Percentiles rank a stretch among this genome's conserved stretches.
phyloP scores from a whole-genome alignment of 2,113 vertebrate genomes.

The Pseudonaja textilis region DNA sequence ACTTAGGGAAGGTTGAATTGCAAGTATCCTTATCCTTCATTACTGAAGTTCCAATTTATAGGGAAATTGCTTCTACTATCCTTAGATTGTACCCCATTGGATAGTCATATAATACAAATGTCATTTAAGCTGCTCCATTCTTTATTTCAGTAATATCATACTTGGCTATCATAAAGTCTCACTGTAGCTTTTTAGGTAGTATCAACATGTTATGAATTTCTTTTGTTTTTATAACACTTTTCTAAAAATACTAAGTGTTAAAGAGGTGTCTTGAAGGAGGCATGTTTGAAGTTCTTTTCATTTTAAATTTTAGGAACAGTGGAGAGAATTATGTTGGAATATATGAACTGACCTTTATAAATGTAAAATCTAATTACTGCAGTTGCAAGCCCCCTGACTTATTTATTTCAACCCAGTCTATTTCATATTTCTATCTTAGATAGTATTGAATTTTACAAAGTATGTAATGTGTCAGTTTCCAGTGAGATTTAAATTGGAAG shows the following conservation, averaged over 20 bases:
- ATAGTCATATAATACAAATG: not conserved
- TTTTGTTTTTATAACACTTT: not conserved
- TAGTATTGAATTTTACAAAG: conserved; percentile 5
- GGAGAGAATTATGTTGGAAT: not conserved
- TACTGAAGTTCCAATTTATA: not conserved
- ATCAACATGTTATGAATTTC: not conserved
- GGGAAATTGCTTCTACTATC: not conserved
- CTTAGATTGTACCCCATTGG: not conserved
- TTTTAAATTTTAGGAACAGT: not conserved
- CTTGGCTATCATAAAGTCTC: not conserved
- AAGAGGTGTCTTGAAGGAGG: not conserved
- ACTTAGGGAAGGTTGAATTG: not conserved
- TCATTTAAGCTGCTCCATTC: not conserved
- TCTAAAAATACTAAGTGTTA: not conserved
- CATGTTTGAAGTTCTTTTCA: not conserved
- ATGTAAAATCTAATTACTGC: not conserved
- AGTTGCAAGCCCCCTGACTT: not conserved
- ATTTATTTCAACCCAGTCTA: not conserved
- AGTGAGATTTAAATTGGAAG: conserved; percentile 7
- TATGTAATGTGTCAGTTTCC: not conserved
- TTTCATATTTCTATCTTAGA: not conserved
- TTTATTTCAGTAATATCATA: not conserved
- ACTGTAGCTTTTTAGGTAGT: not conserved
- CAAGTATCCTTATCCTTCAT: not conserved
- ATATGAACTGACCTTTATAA: conserved; percentile 4